Base-by-base conservation (phyloP, 2,113 vertebrate genomes). In the Oxyura jamaicensis region DNA sequence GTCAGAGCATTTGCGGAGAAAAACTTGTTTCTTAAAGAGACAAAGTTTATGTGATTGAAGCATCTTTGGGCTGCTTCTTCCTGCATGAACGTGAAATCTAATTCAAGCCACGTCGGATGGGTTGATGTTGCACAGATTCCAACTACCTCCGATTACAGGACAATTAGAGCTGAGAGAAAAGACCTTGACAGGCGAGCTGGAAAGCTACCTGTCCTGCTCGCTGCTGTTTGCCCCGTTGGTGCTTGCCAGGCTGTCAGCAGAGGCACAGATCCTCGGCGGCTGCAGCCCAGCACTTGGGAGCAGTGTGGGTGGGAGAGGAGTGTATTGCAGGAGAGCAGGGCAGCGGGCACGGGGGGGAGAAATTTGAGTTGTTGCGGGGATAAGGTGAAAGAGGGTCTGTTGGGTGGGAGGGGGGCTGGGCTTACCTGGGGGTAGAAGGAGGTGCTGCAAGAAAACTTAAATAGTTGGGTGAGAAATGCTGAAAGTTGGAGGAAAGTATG, bases 41-140 rank as follows among this genome's bases (percentile, higher is more conserved):
- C 21, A 65, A 72, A 25, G 35, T 88, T 85, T 76, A 46, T 44
- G 29, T 58, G 82, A 56, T 91, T 35, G 66, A 39, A 41, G 67
- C 36, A 31, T 83, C 78, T 78, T 87, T 48, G 58, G 75, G 58
- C 50, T 62, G 53, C 53, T 69, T 60, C 66, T 87, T 48, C 42
- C 29, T 20, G 16, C 17, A 50, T 50, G 75, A 73, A 68, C 68
- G 76, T 80, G 53, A 69, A 79, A 79, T 76, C n/a, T 93, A 72
- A 80, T 72, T 85, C 26, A 60, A 82, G 63, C 78, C 22, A 21
- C 13, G 3, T 72, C 39, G 69, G 52, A 60, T 42, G 75, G 39
- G 67, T 76, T 73, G 84, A 33, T 79, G 33, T 69, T 91, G 79
- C 33, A 21, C 79, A 85, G 85, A 66, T 56, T 53, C 58, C 82